A percentile compares a stretch with the other conserved stretches of the same genome.
phyloP scores from a whole-genome alignment of 2,888 invertebrate species.

The Imbricaverruca yamaguchii region DNA sequence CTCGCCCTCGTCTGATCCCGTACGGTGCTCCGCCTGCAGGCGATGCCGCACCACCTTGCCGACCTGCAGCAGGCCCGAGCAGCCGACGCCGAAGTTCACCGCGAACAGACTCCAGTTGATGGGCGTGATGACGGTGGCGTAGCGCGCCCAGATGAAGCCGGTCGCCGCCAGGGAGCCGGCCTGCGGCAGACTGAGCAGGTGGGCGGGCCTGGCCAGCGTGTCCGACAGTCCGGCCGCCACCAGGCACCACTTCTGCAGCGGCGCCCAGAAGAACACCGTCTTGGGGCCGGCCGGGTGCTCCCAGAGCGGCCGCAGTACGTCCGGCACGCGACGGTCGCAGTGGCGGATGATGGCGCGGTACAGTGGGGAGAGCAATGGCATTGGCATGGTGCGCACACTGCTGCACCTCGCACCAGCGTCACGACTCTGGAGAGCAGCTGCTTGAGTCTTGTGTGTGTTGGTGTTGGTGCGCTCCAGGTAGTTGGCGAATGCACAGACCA shows the following conservation, averaged over 20 bases:
- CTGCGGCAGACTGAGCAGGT: neutral
- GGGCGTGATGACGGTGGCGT: neutral
- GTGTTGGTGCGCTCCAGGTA: no score
- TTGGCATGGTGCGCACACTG: neutral
- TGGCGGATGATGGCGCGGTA: neutral
- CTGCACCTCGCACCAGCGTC: no score
- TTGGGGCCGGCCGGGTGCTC: slow-evolving; percentile 1
- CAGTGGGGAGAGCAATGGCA: neutral
- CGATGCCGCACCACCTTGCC: neutral
- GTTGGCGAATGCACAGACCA: no score
- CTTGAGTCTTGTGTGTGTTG: no score
- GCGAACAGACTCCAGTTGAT: neutral
- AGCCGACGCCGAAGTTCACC: neutral
- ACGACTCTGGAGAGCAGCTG: no score
- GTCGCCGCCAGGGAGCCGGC: neutral
- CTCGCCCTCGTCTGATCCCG: no score
- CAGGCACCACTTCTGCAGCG: slow-evolving; percentile 15
- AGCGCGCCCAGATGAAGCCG: slow-evolving; percentile 8
- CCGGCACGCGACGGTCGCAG: neutral
- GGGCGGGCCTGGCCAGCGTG: neutral
- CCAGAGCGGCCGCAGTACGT: neutral
- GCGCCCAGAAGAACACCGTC: slow-evolving; percentile 5
- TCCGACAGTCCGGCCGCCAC: neutral
- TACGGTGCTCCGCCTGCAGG: no score
- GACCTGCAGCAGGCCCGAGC: neutral